Evolutionary conservation across 2,888 invertebrate species (phyloP), one percentile per base, ranked within the genome.

Genomic region (Drosophila stalkeri): DNA sequence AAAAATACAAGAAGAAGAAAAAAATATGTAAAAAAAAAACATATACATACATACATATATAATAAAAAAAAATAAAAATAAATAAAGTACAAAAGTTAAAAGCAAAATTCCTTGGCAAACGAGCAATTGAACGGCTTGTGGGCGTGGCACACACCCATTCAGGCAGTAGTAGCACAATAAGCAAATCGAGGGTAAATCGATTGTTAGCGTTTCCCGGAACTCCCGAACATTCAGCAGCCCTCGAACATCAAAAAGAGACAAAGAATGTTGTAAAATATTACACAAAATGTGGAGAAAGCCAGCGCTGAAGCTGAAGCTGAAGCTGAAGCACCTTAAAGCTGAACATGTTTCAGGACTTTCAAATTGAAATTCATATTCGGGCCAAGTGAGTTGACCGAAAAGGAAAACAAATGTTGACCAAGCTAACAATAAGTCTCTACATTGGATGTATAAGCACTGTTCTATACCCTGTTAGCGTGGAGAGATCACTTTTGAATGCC

Each of bases 91-190:
- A 74, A 73, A 81, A 75, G 78, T 74, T 75, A 63, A 84, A 75
- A 70, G 75, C 47, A 43, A 80, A 77, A 80, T 74, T 73, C 71
- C 57, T 68, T 55, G 56, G 62, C 78, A 82, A 80, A 80, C 80
- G 75, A 82, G 78, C 84, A 75, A 70, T 81, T 70, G 69, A 84
- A 77, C 65, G 64, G 31, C 41, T 47, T 70, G 49, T 66, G 62
- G 54, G 64, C 68, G 66, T 62, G 67, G 66, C 68, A 52, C 23
- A 33, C 14, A 12, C 54, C 44, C 11, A 31, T 27, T 0, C 31
- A 33, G 41, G 12, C 57, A 37, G 23, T 51, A 51, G 49, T 51
- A 51, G 49, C 31, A 63, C 35, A 31, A 27, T 31, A 60, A 75
- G 63, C 35, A 44, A 64, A 59, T 60, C 51, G 49, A 54, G 67